phyloP scores from a whole-genome alignment of 2,888 invertebrate species.

The Phragmatobia fuliginosa region DNA sequence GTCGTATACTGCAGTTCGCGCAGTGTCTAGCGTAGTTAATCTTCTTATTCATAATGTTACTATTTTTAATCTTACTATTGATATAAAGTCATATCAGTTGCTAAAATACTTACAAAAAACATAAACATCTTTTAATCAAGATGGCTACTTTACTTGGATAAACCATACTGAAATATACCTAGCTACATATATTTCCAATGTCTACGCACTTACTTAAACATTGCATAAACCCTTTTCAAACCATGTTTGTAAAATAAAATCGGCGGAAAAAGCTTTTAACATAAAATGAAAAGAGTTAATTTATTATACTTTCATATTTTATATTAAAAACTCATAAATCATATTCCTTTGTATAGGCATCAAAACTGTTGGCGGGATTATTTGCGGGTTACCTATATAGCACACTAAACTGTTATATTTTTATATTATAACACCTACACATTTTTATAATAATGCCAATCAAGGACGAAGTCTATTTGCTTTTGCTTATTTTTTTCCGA shows the following conservation, averaged over 20 bases:
- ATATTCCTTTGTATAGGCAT: neutral
- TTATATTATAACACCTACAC: neutral
- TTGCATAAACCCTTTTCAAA: neutral
- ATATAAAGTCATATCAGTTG: neutral
- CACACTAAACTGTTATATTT: neutral
- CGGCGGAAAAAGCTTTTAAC: neutral
- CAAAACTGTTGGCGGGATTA: neutral
- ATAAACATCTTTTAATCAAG: neutral
- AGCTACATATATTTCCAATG: no score
- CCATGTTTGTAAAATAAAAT: neutral
- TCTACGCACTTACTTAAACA: neutral
- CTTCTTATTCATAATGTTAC: neutral
- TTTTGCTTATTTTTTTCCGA: no score
- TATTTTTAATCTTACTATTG: no score
- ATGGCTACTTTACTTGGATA: neutral
- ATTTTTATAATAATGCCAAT: neutral
- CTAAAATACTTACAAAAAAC: neutral
- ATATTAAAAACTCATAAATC: constrained; percentile 3
- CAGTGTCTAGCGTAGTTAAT: neutral
- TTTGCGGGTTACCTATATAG: neutral
- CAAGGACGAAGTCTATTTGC: neutral
- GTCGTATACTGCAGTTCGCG: no score
- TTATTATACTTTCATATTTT: neutral
- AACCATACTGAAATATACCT: neutral
- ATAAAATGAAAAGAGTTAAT: neutral